A percentile compares a stretch with the other conserved stretches of the same genome.
phyloP scores from a whole-genome alignment of 2,113 vertebrate species.

The Telmatochromis sp. region DNA sequence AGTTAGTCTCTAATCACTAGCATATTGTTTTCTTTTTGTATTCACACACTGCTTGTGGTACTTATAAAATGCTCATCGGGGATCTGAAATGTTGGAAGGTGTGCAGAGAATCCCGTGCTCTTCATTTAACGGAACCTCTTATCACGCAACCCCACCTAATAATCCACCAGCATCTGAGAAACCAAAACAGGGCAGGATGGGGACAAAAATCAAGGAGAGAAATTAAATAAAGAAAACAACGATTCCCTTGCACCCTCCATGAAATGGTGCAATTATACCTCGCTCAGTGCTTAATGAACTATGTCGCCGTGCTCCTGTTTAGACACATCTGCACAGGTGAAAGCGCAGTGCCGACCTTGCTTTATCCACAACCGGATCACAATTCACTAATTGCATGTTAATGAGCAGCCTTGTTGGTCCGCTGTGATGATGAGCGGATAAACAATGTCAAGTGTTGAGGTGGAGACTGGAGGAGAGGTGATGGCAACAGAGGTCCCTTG shows the following conservation, averaged over 20 bases:
- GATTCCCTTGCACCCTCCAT: background rate
- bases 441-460: constrained; percentile 37
- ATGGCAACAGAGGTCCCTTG: background rate
- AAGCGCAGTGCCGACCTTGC: constrained; percentile 10
- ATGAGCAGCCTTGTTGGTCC: constrained; percentile 51
- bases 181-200: background rate
- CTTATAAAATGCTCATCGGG: background rate
- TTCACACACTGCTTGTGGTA: background rate
- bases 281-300: constrained; percentile 41
- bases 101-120: background rate
- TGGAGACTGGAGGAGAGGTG: background rate
- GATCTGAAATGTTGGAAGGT: background rate
- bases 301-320: constrained; percentile 3
- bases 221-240: background rate
- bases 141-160: background rate
- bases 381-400: constrained; percentile 62
- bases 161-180: background rate
- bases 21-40: background rate
- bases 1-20: background rate
- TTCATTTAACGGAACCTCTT: background rate
- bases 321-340: constrained; percentile 48
- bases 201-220: background rate
- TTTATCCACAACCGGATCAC: constrained; percentile 31
- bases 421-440: constrained; percentile 29
- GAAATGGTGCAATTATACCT: background rate